Evolutionary conservation across 2,888 invertebrate genomes (phyloP).

Genomic region (Leucozona laternaria): DNA sequence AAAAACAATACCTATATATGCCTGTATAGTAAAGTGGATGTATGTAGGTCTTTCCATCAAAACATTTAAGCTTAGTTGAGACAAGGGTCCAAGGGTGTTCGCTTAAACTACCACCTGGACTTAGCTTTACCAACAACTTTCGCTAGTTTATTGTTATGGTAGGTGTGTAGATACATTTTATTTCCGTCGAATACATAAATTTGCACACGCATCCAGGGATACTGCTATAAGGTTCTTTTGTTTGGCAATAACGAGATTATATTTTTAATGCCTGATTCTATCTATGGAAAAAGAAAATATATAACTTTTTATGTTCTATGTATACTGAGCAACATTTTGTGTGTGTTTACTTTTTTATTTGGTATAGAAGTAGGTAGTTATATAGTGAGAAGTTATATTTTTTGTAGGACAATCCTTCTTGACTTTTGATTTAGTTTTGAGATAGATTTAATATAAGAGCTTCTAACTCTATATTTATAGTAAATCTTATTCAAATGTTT

Average conservation of each 20-base stretch:
- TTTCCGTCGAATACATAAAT: constrained; percentile 42
- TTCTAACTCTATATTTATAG: not conserved
- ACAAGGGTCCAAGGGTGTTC: too few species aligned
- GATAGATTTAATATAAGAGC: not conserved
- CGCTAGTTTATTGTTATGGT: constrained; percentile 34
- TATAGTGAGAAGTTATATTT: not conserved
- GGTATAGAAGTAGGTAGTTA: not conserved
- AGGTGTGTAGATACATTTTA: constrained; percentile 29
- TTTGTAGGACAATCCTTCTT: not conserved
- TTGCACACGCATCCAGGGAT: constrained; percentile 8
- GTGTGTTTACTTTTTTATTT: constrained; percentile 6
- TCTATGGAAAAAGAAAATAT: not conserved
- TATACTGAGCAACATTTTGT: not conserved
- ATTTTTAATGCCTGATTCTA: constrained; percentile 4
- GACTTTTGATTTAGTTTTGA: not conserved
- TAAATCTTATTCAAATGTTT: not conserved
- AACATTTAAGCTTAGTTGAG: too few species aligned
- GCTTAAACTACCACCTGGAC: constrained; percentile 34
- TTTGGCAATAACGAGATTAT: constrained; percentile 13
- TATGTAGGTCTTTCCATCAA: too few species aligned
- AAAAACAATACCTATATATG: too few species aligned
- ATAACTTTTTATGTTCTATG: not conserved
- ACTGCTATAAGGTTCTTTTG: constrained; percentile 4
- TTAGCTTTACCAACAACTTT: constrained; percentile 15
- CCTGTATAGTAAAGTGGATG: too few species aligned